phyloP scores from a whole-genome alignment of 1,140 invertebrate genomes.

The Drosophila mauritiana region DNA sequence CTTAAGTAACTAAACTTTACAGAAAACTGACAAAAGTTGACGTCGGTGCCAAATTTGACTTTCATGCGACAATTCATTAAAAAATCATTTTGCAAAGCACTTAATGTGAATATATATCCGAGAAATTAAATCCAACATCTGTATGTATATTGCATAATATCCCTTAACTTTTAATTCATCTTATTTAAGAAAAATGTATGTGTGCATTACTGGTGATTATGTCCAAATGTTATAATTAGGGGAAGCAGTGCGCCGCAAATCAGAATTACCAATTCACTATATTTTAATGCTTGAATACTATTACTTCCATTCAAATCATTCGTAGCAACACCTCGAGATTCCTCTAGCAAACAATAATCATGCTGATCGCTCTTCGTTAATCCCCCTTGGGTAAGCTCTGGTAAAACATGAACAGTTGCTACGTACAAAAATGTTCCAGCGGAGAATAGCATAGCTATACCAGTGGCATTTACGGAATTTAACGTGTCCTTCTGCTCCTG shows the following conservation, averaged over 20 bases:
- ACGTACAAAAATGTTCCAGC: conserved; percentile 99
- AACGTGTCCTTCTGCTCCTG: conserved; percentile 91
- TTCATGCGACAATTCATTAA: no score
- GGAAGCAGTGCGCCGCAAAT: conserved; percentile 87
- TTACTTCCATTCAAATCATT: conserved; percentile 50
- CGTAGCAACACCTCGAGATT: conserved; percentile 28
- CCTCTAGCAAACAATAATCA: conserved; percentile 69
- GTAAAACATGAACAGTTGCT: conserved; percentile 98
- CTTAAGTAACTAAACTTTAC: no score
- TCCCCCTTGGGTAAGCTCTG: conserved; percentile 91
- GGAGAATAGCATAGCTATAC: conserved; percentile 98
- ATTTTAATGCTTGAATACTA: conserved; percentile 86
- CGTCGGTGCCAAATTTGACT: no score
- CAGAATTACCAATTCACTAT: conserved; percentile 92
- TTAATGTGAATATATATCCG: no score
- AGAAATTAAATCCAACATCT: no score
- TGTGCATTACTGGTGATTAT: conserved; percentile 90
- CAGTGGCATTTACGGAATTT: conserved; percentile 94
- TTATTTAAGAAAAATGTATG: not conserved
- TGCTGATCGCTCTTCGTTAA: conserved; percentile 25
- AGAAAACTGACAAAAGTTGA: no score
- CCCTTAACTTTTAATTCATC: not conserved
- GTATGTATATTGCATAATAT: no score
- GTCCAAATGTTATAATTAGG: conserved; percentile 94
- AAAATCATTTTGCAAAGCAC: no score